Evolutionary conservation across 2,888 invertebrate species (phyloP).

Genomic region (Syrphus vitripennis): DNA sequence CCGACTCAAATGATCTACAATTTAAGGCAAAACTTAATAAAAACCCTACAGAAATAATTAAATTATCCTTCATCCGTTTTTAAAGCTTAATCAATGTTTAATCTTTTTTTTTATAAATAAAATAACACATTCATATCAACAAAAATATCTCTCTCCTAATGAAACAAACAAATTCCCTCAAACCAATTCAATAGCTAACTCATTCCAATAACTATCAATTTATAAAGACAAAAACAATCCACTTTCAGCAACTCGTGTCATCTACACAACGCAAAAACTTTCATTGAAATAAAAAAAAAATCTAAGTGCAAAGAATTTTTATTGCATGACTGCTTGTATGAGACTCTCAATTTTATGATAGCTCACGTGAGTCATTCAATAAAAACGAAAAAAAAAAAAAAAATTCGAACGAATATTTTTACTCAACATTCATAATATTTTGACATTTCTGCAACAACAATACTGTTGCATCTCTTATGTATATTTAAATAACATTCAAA

Average conservation of each 20-base stretch:
- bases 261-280: slow-evolving; percentile 31
- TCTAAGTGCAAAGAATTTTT: slow-evolving; percentile 5
- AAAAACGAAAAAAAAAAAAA: neutral
- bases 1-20: too few relatives aligned
- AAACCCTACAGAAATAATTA: neutral
- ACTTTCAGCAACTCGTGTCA: slow-evolving; percentile 19
- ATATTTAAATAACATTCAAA: neutral
- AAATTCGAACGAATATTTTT: neutral
- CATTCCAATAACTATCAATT: slow-evolving; percentile 9
- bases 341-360: slow-evolving; percentile 22
- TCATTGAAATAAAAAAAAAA: slow-evolving; percentile 19
- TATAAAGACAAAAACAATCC: neutral
- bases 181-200: neutral
- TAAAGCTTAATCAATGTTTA: neutral
- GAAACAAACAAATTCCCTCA: neutral
- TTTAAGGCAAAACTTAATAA: neutral
- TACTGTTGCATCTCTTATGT: slow-evolving; percentile 12
- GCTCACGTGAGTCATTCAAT: slow-evolving; percentile 44
- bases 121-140: neutral
- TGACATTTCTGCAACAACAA: neutral
- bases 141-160: neutral
- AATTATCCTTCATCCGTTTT: neutral
- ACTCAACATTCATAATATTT: neutral
- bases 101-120: neutral
- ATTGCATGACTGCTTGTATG: slow-evolving; percentile 33